Conservation (phyloP, 2,888 invertebrate species). For the Andrena praecox region DNA sequence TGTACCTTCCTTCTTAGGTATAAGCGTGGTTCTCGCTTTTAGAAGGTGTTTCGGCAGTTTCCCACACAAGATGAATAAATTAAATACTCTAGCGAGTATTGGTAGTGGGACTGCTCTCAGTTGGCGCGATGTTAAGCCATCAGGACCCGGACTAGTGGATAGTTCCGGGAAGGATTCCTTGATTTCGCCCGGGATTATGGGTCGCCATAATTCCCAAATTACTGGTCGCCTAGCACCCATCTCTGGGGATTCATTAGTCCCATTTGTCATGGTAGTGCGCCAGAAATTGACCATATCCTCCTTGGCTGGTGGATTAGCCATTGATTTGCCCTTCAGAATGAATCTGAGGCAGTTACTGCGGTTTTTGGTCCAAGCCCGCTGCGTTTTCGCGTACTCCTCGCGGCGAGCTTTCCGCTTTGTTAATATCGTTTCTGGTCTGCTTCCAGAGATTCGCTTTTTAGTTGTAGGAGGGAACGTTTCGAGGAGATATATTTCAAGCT, state of each 20-base stretch:
- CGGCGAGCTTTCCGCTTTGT: too few relatives aligned
- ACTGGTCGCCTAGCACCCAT: accelerated
- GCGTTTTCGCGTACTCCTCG: too few relatives aligned
- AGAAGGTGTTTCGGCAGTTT: slow-evolving; percentile 45
- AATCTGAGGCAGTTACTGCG: too few relatives aligned
- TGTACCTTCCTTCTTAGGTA: slow-evolving; percentile 61
- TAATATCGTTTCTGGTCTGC: too few relatives aligned
- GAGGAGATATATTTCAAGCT: too few relatives aligned
- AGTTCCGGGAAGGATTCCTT: not conserved
- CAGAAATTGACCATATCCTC: not conserved
- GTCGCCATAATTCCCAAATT: not conserved
- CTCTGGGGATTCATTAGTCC: not conserved
- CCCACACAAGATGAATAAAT: slow-evolving; percentile 54
- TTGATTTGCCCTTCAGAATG: too few relatives aligned
- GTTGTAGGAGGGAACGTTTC: too few relatives aligned
- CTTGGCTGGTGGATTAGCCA: too few relatives aligned
- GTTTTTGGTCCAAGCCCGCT: too few relatives aligned
- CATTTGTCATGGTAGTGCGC: not conserved
- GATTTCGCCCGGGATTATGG: not conserved
- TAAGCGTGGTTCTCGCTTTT: slow-evolving; percentile 53
- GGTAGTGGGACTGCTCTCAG: slow-evolving; percentile 40
- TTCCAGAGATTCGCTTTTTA: too few relatives aligned
- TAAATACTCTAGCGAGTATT: slow-evolving; percentile 53
- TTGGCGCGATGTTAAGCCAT: slow-evolving; percentile 48
- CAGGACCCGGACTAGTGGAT: slow-evolving; percentile 54